phyloP scores from a whole-genome alignment of 2,113 vertebrate genomes.

The Chlamydotis undulata region DNA sequence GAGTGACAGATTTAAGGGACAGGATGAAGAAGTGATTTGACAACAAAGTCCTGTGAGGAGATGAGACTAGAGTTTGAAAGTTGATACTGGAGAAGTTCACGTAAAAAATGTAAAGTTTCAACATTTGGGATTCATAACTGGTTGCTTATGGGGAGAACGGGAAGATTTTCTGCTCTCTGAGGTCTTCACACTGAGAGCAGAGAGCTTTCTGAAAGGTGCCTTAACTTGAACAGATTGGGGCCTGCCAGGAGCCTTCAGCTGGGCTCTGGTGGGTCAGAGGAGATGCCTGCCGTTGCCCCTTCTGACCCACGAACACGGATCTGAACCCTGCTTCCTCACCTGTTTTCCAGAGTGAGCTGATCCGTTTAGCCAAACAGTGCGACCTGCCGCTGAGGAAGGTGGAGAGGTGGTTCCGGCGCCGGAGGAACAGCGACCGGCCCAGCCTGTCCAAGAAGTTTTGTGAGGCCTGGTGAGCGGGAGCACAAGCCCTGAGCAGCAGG shows the following conservation, averaged over 20 bases:
- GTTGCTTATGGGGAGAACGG: not conserved
- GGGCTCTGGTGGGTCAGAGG: not conserved
- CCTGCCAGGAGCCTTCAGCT: not conserved
- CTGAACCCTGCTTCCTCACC: not conserved
- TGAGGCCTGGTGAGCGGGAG: conserved; percentile 85
- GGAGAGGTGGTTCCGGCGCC: conserved; percentile 85
- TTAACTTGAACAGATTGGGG: not conserved
- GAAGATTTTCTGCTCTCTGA: not conserved
- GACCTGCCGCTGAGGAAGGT: conserved; percentile 81
- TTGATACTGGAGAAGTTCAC: not conserved
- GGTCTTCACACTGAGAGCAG: not conserved
- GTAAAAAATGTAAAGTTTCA: not conserved
- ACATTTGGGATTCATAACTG: not conserved
- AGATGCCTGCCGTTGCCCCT: too few relatives aligned
- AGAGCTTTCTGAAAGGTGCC: not conserved
- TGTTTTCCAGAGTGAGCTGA: conserved; percentile 61
- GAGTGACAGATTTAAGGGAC: not conserved
- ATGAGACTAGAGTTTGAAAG: not conserved
- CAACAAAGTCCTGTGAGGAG: not conserved
- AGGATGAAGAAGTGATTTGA: not conserved
- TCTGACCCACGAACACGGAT: not conserved
- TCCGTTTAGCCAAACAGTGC: conserved; percentile 77
- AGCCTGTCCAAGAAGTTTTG: conserved; percentile 88
- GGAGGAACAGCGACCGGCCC: conserved; percentile 84
- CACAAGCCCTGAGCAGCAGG: not conserved